phyloP scores from a whole-genome alignment of 2,888 invertebrate genomes.

The Axea sp. region DNA sequence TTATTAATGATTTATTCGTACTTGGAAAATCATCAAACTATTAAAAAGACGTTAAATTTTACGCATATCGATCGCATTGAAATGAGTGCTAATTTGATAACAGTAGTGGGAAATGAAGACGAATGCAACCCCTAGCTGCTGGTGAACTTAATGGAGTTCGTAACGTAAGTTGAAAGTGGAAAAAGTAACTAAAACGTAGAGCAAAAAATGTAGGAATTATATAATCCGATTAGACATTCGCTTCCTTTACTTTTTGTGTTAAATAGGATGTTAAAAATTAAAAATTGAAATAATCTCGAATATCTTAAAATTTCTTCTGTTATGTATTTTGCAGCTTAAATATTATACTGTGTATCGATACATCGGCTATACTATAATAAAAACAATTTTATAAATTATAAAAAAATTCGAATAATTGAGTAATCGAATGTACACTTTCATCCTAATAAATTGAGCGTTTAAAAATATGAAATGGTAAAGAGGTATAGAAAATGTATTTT shows the following conservation, averaged over 20 bases:
- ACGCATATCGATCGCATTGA: constrained; percentile 24
- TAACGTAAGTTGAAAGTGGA: constrained; percentile 7
- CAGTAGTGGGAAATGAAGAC: constrained; percentile 18
- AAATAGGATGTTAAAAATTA: constrained; percentile 30
- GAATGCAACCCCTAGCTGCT: constrained; percentile 28
- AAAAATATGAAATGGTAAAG: no score
- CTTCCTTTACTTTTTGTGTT: constrained; percentile 25
- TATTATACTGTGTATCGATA: no score
- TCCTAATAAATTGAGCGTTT: no score
- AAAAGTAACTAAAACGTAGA: constrained; percentile 26
- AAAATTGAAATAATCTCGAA: constrained; percentile 10
- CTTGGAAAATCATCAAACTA: no score
- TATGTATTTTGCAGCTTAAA: no score
- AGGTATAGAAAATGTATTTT: no score
- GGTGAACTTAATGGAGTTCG: constrained; percentile 38
- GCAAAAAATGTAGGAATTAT: constrained; percentile 20
- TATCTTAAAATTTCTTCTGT: constrained; percentile 15
- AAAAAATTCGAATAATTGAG: no score
- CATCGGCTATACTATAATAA: no score
- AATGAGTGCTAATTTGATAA: constrained; percentile 40
- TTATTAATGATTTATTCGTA: background rate
- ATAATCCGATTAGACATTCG: constrained; percentile 32
- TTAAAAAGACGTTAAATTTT: no score
- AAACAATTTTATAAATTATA: no score
- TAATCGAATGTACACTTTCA: no score